Evolutionary conservation across 1,140 invertebrate species (phyloP).

Genomic region (Pogonomyrmex californicus): DNA sequence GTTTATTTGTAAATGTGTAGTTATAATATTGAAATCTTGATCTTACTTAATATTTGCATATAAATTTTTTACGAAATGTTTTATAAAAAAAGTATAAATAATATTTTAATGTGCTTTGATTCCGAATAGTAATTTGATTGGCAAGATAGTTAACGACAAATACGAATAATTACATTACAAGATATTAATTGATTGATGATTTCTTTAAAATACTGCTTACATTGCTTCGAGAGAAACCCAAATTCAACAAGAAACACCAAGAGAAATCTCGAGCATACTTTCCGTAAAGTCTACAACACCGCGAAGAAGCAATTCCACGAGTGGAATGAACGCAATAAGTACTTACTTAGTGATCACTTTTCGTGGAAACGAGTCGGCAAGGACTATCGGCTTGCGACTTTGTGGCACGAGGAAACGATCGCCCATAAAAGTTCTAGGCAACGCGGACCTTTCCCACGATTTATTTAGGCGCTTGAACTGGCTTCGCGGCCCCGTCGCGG

Average conservation of each 20-base stretch:
- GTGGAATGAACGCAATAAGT: constrained; percentile 62
- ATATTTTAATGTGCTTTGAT: constrained; percentile 3
- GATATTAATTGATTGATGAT: background rate
- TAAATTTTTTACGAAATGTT: background rate
- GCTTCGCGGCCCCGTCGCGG: constrained; percentile 37
- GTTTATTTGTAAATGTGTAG: background rate
- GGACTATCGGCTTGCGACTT: constrained; percentile 49
- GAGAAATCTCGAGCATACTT: constrained; percentile 25
- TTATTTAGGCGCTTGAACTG: constrained; percentile 72
- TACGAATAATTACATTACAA: background rate
- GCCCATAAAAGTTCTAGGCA: constrained; percentile 75
- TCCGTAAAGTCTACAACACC: constrained; percentile 22
- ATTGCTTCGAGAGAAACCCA: background rate
- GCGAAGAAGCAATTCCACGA: background rate
- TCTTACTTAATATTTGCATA: background rate
- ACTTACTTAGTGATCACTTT: constrained; percentile 64
- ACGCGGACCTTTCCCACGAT: constrained; percentile 72
- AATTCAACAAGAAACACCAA: background rate
- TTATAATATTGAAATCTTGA: background rate
- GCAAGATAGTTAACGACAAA: background rate
- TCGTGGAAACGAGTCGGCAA: constrained; percentile 68
- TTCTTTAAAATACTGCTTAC: background rate
- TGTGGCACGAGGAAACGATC: constrained; percentile 54
- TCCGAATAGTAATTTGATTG: background rate
- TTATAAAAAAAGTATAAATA: background rate